Evolutionary conservation across 2,113 vertebrate species (phyloP).

Genomic region (Lepisosteus osseus): DNA sequence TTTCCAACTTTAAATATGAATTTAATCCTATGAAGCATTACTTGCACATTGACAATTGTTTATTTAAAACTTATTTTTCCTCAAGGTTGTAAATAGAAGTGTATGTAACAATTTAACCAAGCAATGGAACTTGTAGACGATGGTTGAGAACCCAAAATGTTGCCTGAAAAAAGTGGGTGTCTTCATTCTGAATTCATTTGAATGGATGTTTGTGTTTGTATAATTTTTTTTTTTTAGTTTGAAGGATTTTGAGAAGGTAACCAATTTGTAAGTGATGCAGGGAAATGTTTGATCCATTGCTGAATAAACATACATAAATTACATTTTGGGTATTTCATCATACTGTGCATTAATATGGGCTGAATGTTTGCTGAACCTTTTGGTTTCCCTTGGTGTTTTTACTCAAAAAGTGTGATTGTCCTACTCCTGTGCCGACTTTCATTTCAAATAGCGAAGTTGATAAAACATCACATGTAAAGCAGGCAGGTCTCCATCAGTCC

Average conservation of each 20-base stretch:
- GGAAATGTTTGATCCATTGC: slow-evolving; percentile 4
- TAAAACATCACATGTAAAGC: too few species aligned
- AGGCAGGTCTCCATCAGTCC: too few species aligned
- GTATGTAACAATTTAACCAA: background rate
- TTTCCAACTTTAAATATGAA: too few species aligned
- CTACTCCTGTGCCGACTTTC: too few species aligned
- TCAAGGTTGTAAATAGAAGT: background rate
- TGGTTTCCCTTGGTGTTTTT: too few species aligned
- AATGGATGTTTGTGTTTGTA: background rate
- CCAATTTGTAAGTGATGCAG: background rate
- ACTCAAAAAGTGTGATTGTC: too few species aligned
- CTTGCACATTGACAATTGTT: background rate
- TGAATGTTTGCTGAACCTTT: too few species aligned
- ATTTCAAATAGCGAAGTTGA: too few species aligned
- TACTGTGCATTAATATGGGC: too few species aligned
- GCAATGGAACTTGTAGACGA: background rate
- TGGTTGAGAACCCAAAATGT: background rate
- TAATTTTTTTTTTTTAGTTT: background rate
- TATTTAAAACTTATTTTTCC: background rate
- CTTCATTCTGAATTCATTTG: background rate
- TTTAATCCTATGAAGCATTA: too few species aligned
- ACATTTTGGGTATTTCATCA: too few species aligned
- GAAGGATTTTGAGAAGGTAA: background rate
- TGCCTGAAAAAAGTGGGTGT: background rate
- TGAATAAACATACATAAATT: background rate